Evolutionary conservation across 2,113 vertebrate species (phyloP).

Genomic region (Percopsis transmontana): DNA sequence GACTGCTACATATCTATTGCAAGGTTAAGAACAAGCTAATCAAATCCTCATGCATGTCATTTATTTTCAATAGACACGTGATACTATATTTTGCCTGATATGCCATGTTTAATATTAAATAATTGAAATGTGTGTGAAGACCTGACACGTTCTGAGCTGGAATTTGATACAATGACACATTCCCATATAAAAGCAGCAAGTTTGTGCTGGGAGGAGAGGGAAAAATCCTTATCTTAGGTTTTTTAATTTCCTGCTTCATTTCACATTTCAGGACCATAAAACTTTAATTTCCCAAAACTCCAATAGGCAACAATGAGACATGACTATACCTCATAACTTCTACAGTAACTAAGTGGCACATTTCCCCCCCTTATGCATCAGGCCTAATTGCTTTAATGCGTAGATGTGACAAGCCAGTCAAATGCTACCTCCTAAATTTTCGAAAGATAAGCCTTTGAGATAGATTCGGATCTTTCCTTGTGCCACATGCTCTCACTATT

Average conservation of each 20-base stretch:
- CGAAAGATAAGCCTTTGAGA: conserved; percentile 26
- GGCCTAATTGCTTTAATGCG: conserved; percentile 47
- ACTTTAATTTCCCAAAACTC: conserved; percentile 65
- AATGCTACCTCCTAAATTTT: conserved; percentile 31
- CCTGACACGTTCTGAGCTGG: too few relatives aligned
- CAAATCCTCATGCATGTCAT: conserved; percentile 11
- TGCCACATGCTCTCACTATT: conserved; percentile 17
- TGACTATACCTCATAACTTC: conserved; percentile 65
- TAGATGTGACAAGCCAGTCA: conserved; percentile 47
- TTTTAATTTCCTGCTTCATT: conserved; percentile 81
- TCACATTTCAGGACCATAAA: conserved; percentile 69
- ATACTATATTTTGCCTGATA: neutral
- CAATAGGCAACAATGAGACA: conserved; percentile 63
- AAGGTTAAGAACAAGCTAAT: conserved; percentile 24
- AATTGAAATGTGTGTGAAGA: conserved; percentile 42
- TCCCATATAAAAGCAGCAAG: conserved; percentile 37
- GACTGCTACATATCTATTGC: conserved; percentile 21
- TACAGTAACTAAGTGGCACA: conserved; percentile 25
- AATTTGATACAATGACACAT: conserved; percentile 33
- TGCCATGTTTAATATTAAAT: neutral
- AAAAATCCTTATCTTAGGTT: conserved; percentile 61
- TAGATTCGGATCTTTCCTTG: conserved; percentile 21
- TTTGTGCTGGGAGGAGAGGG: conserved; percentile 36
- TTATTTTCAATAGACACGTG: conserved; percentile 4
- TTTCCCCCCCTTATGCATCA: conserved; percentile 2